These are phyloP conservation scores for Graphium colonna DNA, from an alignment of 2,888 invertebrate species.

Conservation along the genomic window DNA sequence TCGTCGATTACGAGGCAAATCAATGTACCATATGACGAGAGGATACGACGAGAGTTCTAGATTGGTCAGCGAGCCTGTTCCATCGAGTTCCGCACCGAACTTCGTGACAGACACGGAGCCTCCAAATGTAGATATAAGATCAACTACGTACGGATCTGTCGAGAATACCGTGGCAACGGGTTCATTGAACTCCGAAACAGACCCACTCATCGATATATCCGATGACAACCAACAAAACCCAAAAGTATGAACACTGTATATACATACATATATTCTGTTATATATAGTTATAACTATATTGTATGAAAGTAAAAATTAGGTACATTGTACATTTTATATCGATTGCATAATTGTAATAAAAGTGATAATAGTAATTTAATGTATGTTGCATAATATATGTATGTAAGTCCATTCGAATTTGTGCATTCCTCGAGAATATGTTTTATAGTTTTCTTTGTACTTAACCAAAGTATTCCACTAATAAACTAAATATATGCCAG, in stretches of 20 bases:
- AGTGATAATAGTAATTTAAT: conserved; percentile 25
- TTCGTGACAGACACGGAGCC: conserved; percentile 48
- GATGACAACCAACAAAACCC: conserved; percentile 41
- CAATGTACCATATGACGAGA: conserved; percentile 86
- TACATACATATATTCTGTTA: too few relatives aligned
- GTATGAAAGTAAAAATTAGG: neutral
- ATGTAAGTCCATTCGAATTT: conserved; percentile 11
- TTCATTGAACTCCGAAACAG: conserved; percentile 50
- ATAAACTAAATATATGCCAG: neutral
- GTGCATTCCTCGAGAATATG: conserved; percentile 24
- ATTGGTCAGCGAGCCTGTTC: conserved; percentile 51
- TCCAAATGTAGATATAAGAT: conserved; percentile 50
- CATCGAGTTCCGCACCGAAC: conserved; percentile 63
- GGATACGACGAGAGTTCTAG: conserved; percentile 82
- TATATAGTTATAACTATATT: neutral
- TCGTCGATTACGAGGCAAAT: conserved; percentile 87
- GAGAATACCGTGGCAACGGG: conserved; percentile 48
- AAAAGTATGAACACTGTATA: conserved; percentile 42
- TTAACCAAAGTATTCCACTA: conserved; percentile 24
- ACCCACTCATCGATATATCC: conserved; percentile 47
- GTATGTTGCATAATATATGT: conserved; percentile 2
- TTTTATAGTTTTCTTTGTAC: conserved; percentile 18
- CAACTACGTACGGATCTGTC: conserved; percentile 63
- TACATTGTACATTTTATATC: conserved; percentile 2
- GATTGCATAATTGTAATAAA: conserved; percentile 17